Evolutionary conservation across 2,888 invertebrate genomes (phyloP).

Genomic region (Drosophila suboccidentalis): DNA sequence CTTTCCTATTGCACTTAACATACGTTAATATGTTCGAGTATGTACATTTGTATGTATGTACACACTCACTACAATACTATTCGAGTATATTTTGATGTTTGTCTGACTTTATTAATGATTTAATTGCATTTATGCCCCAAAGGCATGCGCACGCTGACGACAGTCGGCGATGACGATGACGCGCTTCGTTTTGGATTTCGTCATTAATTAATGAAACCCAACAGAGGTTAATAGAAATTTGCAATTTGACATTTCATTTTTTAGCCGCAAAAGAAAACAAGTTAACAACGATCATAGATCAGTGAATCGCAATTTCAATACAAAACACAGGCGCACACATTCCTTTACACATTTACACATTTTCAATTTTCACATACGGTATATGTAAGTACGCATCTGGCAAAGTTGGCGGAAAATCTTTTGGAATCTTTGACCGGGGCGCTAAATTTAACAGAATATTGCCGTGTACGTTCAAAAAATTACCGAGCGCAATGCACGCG

Average conservation of each 20-base stretch:
- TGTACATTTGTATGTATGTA: conserved; percentile 12
- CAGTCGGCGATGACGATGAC: conserved; percentile 62
- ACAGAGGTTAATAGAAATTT: conserved; percentile 71
- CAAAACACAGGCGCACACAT: conserved; percentile 13
- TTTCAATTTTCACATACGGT: conserved; percentile 2
- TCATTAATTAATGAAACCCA: conserved; percentile 75
- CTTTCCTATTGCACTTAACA: conserved; percentile 66
- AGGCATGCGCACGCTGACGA: conserved; percentile 72
- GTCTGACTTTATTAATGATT: conserved; percentile 79
- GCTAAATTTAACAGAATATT: conserved; percentile 74
- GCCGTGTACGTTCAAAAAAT: conserved; percentile 49
- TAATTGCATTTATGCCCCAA: conserved; percentile 74
- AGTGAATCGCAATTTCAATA: conserved; percentile 16
- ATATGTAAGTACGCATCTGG: conserved; percentile 46
- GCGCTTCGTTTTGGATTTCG: conserved; percentile 62
- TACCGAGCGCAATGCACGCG: conserved; percentile 74
- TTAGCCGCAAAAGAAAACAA: conserved; percentile 21
- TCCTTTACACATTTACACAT: neutral
- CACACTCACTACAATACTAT: conserved; percentile 30
- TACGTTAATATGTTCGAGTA: conserved; percentile 19
- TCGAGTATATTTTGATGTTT: conserved; percentile 64
- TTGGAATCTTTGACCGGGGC: conserved; percentile 47
- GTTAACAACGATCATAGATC: conserved; percentile 46
- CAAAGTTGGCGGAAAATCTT: conserved; percentile 48
- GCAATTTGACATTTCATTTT: conserved; percentile 61